These are phyloP conservation scores for Megaceryle maxima DNA, from an alignment of 2,113 vertebrate genomes.

Conservation along the genomic window DNA sequence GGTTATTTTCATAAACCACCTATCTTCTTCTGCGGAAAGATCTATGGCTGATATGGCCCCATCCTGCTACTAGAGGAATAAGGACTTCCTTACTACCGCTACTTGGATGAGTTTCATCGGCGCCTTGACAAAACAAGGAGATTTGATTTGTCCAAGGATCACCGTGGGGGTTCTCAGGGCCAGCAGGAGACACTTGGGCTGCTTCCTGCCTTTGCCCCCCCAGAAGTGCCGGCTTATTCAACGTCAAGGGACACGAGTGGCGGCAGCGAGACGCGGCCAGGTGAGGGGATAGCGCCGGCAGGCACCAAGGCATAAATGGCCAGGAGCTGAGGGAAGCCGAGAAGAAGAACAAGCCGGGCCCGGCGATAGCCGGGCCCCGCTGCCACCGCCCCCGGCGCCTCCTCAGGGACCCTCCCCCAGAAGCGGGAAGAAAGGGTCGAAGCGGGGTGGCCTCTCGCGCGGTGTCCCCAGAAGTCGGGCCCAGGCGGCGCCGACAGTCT, in stretches of 20 bases:
- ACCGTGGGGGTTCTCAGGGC: neutral
- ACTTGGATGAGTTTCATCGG: rapidly evolving
- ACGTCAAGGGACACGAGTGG: neutral
- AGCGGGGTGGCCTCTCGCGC: too few relatives aligned
- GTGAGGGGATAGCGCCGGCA: too few relatives aligned
- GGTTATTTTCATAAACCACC: neutral
- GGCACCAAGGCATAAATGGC: too few relatives aligned
- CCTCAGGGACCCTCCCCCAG: neutral
- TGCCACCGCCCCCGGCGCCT: neutral
- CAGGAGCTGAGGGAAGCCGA: neutral
- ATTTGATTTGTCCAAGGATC: rapidly evolving
- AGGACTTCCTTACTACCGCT: rapidly evolving
- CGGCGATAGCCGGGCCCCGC: neutral
- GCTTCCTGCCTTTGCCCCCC: rapidly evolving
- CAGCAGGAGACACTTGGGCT: neutral
- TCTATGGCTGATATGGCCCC: rapidly evolving
- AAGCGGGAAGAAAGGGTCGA: too few relatives aligned
- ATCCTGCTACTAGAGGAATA: rapidly evolving
- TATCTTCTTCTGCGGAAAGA: neutral
- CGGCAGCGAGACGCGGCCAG: neutral
- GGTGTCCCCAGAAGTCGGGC: too few relatives aligned
- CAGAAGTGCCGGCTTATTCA: neutral
- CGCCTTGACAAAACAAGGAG: neutral
- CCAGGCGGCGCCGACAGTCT: rapidly evolving
- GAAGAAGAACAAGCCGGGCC: neutral